Evolutionary conservation across 1,140 invertebrate genomes (phyloP), one percentile per base, ranked within the genome.

Genomic region (Chionoecetes opilio): DNA sequence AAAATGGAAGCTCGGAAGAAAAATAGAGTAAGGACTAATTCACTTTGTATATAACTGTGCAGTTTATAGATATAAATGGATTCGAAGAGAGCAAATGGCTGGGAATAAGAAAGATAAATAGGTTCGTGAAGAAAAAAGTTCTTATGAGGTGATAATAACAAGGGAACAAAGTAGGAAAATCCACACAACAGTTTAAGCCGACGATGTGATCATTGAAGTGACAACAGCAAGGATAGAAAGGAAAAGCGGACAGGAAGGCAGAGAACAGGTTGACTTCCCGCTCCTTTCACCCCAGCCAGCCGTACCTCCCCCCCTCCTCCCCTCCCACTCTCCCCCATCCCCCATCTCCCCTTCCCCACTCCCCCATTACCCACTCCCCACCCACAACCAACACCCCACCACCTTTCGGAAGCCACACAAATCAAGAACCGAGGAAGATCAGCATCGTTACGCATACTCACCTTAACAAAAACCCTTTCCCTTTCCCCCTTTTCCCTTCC

Each of bases 241-340:
- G 63, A 2, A 75, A n/a, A 75, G 1, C 21, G 63, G 26, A 75
- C 63, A 75, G 63, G 63, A 75, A 75, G 63, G 63, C 63, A n/a
- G n/a, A 75, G 63, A 75, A 75, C 63, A 75, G 63, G 63, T 75
- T 75, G 26, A 75, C 63, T 75, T 75, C n/a, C 63, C 63, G 63
- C 41, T 3, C 53, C 32, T 2, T 46, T 35, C 26, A 29, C 32
- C 90, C 26, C 46, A 31, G 17, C 90, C 26, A 11, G 0, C 46
- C 32, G 3, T 21, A 8, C 31, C 21, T 0, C 0, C 46, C 11
- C 46, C n/a, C 38, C 46, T 0, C 21, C 35, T 8, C 46, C 37
- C 21, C n/a, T n/a, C 38, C 3, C 38, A 8, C n/a, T n/a, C 34
- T 21, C 35, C 29, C 29, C 2, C 38, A 11, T 29, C n/a, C 32